A percentile compares a stretch with the other conserved stretches of the same genome.
These are phyloP conservation scores for Streptopelia turtur DNA, from an alignment of 2,797 vertebrate species.

Conservation along the genomic window DNA sequence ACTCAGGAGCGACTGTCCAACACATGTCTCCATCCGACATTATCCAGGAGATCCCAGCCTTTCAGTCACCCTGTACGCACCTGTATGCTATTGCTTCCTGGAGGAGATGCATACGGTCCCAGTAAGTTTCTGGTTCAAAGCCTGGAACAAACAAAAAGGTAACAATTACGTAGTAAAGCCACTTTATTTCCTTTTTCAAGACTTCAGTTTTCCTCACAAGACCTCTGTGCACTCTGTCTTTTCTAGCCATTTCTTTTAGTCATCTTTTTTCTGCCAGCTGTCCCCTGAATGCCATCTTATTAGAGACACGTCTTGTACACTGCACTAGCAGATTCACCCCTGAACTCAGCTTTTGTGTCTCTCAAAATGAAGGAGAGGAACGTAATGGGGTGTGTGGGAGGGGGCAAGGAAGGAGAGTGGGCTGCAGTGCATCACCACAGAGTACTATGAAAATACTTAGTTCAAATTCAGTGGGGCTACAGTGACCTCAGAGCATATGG, in stretches of 20 bases:
- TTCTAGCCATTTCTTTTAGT: background rate
- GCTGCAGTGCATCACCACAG: background rate
- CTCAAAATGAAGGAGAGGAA: background rate
- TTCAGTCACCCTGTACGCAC: slow-evolving; percentile 62
- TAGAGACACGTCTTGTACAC: background rate
- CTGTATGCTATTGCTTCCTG: slow-evolving; percentile 95
- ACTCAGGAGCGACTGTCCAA: background rate
- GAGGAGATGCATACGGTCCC: slow-evolving; percentile 97
- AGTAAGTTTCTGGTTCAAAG: slow-evolving; percentile 96
- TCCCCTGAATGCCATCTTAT: background rate
- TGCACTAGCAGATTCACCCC: background rate
- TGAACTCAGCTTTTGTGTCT: background rate
- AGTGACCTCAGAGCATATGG: background rate
- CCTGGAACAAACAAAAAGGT: slow-evolving; percentile 76
- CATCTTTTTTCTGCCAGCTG: background rate
- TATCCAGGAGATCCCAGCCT: background rate
- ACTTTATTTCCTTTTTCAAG: background rate
- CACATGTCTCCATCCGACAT: background rate
- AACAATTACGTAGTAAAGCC: background rate
- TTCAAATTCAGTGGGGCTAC: background rate
- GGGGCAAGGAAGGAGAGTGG: background rate
- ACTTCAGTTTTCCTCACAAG: background rate
- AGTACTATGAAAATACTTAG: background rate
- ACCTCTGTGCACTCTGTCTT: background rate
- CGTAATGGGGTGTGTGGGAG: background rate